Base-by-base conservation (phyloP, 2,113 vertebrate species). In the Lycaon pictus region DNA sequence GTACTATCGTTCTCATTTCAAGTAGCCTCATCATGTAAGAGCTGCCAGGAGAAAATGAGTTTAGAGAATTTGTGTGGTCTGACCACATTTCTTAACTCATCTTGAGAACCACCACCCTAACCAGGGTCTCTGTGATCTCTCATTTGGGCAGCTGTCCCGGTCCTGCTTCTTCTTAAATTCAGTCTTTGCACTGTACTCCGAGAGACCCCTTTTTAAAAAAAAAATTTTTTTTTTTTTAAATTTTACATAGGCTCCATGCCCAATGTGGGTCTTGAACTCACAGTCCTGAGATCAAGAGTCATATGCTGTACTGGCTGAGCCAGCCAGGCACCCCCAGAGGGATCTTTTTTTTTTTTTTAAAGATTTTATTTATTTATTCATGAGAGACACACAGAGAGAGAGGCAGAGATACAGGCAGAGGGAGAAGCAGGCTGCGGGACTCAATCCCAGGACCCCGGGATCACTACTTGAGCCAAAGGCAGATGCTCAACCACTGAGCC, bases 41-140 rank as follows among this genome's bases (percentile, higher is more conserved):
- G 29, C 86, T 90, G 58, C 90, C 65, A 53, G 93, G 69, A 92
- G 65, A 77, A 93, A 93, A 71, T 79, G 88, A 65, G 16, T 53
- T 72, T 43, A 48, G 69, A 55, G 51, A 62, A n/a, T 84, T 88
- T 88, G 55, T 88, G 55, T 37, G 29, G 32, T 55, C 71, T 81
- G 16, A 58, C 37, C 77, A 56, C 56, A 72, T 83, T 71, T 88
- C 48, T 87, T 76, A 67, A 67, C 89, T 25, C 9, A 20, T 43
- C 35, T 58, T 93, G 63, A 88, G 43, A 69, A 62, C 58, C 4
- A 23, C 23, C 63, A 15, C 5, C 79, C 67, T 72, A 1, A 35
- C 22, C 1, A 20, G 58, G 72, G 62, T 35, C 25, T 1, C 55
- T 11, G 1, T 35, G 29, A 29, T 43, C 53, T 74, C 91, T 93